A percentile compares a stretch with the other conserved stretches of the same genome.
phyloP scores from a whole-genome alignment of 1,140 invertebrate genomes.

The Leucophenga varia region DNA sequence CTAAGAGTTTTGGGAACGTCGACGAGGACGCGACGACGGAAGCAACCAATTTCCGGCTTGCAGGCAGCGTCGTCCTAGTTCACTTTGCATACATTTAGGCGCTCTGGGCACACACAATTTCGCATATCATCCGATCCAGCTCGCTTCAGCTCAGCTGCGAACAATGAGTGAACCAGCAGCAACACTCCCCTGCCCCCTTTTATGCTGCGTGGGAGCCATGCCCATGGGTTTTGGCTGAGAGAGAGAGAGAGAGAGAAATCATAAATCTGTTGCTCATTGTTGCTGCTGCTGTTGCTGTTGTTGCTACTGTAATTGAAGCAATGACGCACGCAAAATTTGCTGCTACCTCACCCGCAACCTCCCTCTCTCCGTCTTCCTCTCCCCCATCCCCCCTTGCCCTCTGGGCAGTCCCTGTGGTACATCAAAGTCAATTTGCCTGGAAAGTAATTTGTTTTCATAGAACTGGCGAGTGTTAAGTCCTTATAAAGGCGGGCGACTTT shows the following conservation, averaged over 20 bases:
- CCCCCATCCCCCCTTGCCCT: background rate
- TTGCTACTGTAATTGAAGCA: conserved; percentile 38
- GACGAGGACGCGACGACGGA: no score
- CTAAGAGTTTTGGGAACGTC: no score
- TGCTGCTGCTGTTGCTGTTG: conserved; percentile 18
- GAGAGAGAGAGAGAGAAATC: conserved; percentile 11
- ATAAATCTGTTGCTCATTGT: conserved; percentile 31
- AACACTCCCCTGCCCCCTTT: no score
- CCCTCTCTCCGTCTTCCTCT: background rate
- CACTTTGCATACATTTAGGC: conserved; percentile 21
- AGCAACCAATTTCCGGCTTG: conserved; percentile 41
- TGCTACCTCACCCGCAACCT: background rate
- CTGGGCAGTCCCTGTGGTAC: background rate
- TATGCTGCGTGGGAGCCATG: background rate
- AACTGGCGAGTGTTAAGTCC: conserved; percentile 1
- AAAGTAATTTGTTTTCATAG: conserved; percentile 43
- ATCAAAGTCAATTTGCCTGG: conserved; percentile 31
- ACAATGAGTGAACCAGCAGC: no score
- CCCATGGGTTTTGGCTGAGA: conserved; percentile 1
- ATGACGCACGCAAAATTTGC: conserved; percentile 39
- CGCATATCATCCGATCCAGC: conserved; percentile 22
- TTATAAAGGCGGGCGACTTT: conserved; percentile 10
- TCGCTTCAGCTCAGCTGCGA: conserved; percentile 8
- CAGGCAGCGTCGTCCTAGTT: conserved; percentile 10
- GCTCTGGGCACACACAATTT: conserved; percentile 12